Evolutionary conservation across 2,888 invertebrate genomes (phyloP).

Genomic region (Drosophila nr. perissopoda): DNA sequence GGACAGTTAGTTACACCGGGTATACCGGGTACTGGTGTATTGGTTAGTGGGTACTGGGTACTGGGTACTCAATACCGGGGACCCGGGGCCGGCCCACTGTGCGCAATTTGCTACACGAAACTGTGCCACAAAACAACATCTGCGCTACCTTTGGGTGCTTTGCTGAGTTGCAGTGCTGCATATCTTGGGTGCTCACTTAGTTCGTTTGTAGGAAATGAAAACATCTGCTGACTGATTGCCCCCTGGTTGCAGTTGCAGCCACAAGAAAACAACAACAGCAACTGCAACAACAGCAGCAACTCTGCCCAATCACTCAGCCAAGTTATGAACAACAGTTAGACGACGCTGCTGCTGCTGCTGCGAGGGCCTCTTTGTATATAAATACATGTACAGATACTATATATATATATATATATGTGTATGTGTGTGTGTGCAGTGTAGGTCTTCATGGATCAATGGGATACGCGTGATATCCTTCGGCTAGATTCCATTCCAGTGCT

Average conservation of each 20-base stretch:
- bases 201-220: slow-evolving; percentile 78
- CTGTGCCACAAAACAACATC: slow-evolving; percentile 75
- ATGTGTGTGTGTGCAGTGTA: slow-evolving; percentile 45
- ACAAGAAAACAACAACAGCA: slow-evolving; percentile 3
- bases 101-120: slow-evolving; percentile 78
- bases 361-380: slow-evolving; percentile 37
- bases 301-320: slow-evolving; percentile 75
- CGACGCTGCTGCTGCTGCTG: slow-evolving; percentile 34
- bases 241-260: slow-evolving; percentile 65
- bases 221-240: slow-evolving; percentile 81
- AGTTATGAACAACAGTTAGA: slow-evolving; percentile 80
- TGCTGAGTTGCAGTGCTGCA: slow-evolving; percentile 12
- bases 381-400: neutral
- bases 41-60: slow-evolving; percentile 3
- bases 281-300: slow-evolving; percentile 26
- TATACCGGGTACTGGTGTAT: slow-evolving; percentile 7
- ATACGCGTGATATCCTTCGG: slow-evolving; percentile 85
- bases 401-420: neutral
- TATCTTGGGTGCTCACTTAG: slow-evolving; percentile 53
- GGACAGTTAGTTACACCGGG: slow-evolving; percentile 4
- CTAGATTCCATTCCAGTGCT: slow-evolving; percentile 71
- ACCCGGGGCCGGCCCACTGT: slow-evolving; percentile 72
- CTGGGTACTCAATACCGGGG: slow-evolving; percentile 56
- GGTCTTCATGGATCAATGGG: slow-evolving; percentile 85
- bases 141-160: slow-evolving; percentile 66